Evolutionary conservation across 2,113 vertebrate genomes (phyloP).

Genomic region (Cepphus grylle): DNA sequence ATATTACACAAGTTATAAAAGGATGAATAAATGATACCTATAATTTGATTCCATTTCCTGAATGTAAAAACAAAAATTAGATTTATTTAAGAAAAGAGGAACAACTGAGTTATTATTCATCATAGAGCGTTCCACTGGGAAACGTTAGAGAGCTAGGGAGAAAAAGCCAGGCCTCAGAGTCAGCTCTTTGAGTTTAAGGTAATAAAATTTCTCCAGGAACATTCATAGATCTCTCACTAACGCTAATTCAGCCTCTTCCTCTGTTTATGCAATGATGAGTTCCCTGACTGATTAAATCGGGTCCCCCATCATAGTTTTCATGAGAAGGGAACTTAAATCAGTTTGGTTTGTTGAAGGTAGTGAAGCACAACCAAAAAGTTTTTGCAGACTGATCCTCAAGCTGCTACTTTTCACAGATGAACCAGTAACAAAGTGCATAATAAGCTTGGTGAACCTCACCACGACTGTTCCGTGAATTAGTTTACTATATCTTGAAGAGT

Average conservation of each 20-base stretch:
- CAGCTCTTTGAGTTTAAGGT: neutral
- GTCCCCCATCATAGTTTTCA: neutral
- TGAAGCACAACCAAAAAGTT: neutral
- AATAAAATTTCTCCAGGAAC: conserved; percentile 3
- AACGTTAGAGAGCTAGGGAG: neutral
- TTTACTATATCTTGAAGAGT: neutral
- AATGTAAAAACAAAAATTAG: neutral
- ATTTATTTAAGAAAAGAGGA: conserved; percentile 36
- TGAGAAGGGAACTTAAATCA: neutral
- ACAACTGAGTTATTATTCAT: conserved; percentile 25
- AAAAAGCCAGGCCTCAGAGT: neutral
- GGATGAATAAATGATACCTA: conserved; percentile 17
- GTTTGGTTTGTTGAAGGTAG: neutral
- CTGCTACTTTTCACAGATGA: neutral
- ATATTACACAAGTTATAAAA: neutral
- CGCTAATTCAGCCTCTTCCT: conserved; percentile 11
- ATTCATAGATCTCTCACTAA: conserved; percentile 1
- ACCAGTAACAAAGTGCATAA: neutral
- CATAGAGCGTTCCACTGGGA: neutral
- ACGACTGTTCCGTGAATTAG: neutral
- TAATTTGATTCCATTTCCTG: conserved; percentile 48
- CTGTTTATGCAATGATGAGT: neutral
- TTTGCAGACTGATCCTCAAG: neutral
- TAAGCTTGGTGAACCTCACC: neutral
- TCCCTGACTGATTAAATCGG: neutral